A percentile compares a stretch with the other conserved stretches of the same genome.
phyloP scores from a whole-genome alignment of 2,113 vertebrate species.

The Galeopterus variegatus region DNA sequence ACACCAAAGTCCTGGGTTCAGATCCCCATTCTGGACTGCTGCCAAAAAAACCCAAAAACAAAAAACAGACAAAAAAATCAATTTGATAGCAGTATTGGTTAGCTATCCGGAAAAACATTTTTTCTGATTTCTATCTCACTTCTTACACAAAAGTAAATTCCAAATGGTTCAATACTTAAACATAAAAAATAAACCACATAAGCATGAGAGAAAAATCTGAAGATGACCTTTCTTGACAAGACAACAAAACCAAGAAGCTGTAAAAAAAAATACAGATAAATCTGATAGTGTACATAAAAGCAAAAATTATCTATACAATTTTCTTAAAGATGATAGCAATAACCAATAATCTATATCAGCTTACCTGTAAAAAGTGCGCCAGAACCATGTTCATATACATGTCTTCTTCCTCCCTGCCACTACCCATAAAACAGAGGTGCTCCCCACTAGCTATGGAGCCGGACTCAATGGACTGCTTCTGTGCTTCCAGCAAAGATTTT shows the following conservation, averaged over 20 bases:
- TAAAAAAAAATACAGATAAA: constrained; percentile 4
- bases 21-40: no score
- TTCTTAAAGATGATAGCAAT: constrained; percentile 32
- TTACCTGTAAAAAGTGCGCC: constrained; percentile 98
- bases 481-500: constrained; percentile 98
- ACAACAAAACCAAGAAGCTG: constrained; percentile 33
- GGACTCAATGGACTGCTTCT: constrained; percentile 98
- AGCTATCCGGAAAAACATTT: background rate
- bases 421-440: constrained; percentile 99
- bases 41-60: no score
- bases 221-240: constrained; percentile 28
- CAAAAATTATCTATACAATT: background rate
- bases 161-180: constrained; percentile 37
- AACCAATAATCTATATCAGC: background rate
- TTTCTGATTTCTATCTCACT: background rate
- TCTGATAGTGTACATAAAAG: background rate
- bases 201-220: constrained; percentile 40
- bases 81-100: background rate
- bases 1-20: no score
- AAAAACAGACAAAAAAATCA: background rate
- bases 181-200: constrained; percentile 1
- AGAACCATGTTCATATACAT: constrained; percentile 99
- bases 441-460: constrained; percentile 98
- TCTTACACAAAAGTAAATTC: constrained; percentile 56
- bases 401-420: constrained; percentile 99